Conservation (phyloP, 2,113 vertebrate species). For the Jaculus jaculus region DNA sequence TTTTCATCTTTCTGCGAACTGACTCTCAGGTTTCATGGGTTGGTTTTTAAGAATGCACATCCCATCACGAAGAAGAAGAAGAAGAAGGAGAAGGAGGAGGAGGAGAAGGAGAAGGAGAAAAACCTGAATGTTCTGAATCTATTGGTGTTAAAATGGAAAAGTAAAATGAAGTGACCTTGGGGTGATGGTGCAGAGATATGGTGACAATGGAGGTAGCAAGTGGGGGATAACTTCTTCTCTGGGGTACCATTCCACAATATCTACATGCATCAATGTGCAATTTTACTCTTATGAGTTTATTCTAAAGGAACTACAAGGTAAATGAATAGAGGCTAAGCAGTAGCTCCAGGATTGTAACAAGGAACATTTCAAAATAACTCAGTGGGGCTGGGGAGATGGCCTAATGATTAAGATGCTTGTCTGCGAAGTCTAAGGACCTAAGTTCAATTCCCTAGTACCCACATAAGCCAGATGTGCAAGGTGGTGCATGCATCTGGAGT, state of each 20-base stretch:
- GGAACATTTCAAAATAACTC: slow-evolving; percentile 8
- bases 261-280: background rate
- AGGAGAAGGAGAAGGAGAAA: too few species aligned
- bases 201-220: background rate
- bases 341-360: background rate
- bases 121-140: background rate
- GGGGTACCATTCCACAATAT: background rate
- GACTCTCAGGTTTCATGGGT: slow-evolving; percentile 4
- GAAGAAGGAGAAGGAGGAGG: too few species aligned
- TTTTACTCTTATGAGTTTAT: background rate
- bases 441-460: too few species aligned
- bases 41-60: background rate
- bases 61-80: background rate
- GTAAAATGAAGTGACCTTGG: background rate
- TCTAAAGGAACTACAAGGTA: slow-evolving; percentile 11
- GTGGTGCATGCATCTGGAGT: too few species aligned
- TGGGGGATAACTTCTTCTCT: background rate
- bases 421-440: too few species aligned
- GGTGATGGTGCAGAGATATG: background rate
- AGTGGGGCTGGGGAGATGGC: background rate
- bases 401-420: too few species aligned
- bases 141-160: slow-evolving; percentile 16
- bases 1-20: background rate
- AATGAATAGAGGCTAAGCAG: background rate
- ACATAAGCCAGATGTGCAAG: too few species aligned